Evolutionary conservation across 35 echinoderm and acorn worm genomes (phyloP).

Genomic region (Strongylocentrotus purpuratus): DNA sequence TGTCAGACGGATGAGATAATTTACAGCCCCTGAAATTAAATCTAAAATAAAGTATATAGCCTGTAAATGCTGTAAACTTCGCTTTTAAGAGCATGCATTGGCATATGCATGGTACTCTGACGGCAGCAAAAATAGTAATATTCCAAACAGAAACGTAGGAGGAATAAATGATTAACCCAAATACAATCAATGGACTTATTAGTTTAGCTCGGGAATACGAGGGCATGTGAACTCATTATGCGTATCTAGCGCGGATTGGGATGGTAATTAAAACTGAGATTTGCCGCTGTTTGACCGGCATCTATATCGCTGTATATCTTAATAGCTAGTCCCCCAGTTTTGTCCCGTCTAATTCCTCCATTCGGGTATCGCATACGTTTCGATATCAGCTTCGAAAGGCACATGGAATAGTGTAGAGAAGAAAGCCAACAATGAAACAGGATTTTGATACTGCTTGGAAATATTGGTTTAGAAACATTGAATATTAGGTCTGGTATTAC

Average conservation of each 20-base stretch:
- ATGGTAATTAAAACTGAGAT: constrained; percentile 35
- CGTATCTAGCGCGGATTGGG: not conserved
- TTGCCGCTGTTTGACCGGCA: not conserved
- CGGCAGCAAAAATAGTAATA: not conserved
- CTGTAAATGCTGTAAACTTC: not conserved
- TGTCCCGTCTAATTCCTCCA: not conserved
- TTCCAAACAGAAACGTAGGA: not conserved
- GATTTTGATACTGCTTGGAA: not conserved
- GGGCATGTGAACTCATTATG: constrained; percentile 28
- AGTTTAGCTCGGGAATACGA: not conserved
- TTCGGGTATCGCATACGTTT: not conserved
- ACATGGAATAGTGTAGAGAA: not conserved
- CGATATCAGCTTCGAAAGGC: not conserved
- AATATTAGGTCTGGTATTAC: too few species aligned
- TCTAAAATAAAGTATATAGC: not conserved
- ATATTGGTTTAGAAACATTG: too few species aligned
- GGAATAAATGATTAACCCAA: constrained; percentile 38
- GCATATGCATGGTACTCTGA: not conserved
- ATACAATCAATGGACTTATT: constrained; percentile 25
- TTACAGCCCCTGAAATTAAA: not conserved
- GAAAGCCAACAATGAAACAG: not conserved
- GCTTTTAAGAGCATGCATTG: not conserved
- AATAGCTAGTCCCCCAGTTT: not conserved
- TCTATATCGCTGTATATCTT: not conserved
- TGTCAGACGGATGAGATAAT: not conserved